Evolutionary conservation across 2,888 invertebrate species (phyloP), one percentile per base, ranked within the genome.

Genomic region (Melanotus villosus): DNA sequence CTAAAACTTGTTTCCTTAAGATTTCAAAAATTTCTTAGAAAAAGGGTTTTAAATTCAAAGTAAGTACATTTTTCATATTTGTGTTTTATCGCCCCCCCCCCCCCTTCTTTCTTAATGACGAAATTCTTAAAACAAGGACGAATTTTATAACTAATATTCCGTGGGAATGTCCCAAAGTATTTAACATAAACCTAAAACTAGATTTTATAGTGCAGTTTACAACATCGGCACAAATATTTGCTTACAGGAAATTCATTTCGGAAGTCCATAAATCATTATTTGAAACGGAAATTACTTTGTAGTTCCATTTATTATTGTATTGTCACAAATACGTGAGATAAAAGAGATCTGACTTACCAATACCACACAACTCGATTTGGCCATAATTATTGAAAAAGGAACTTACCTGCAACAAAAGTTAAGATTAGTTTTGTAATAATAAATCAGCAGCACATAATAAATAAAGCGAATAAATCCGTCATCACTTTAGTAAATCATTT

Each of bases 231-330:
- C 45, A 34, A 47, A 52, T 43, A 45, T 65, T 70, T 26, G 54
- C 41, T 50, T 34, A 26, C 45, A 57, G 68, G 65, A 71, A 62
- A 65, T 65, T 36, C 60, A 56, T 58, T 52, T 70, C 43, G 70
- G 60, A 70, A 65, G 52, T 26, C 2, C 47, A 65, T 23, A 65
- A 54, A 60, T 66, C 68, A 66, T 52, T 34, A 56, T 57, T 65
- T 26, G 14, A 41, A 56, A 23, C 57, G 64, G 58, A 68, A 68
- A 68, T 58, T 57, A 65, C 57, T 58, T 43, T 56, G 19, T 38
- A 38, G 56, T 19, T 12, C 36, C 36, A 38, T 19, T 23, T 38
- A 38, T 23, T 23, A 38, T 32, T 19, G 19, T 9, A 36, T 21
- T 38, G 45, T 19, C 19, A 14, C 19, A 32, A 23, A 32, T 26